Evolutionary conservation across 2,888 invertebrate species (phyloP).

Genomic region (Agrenia bidenticulata): DNA sequence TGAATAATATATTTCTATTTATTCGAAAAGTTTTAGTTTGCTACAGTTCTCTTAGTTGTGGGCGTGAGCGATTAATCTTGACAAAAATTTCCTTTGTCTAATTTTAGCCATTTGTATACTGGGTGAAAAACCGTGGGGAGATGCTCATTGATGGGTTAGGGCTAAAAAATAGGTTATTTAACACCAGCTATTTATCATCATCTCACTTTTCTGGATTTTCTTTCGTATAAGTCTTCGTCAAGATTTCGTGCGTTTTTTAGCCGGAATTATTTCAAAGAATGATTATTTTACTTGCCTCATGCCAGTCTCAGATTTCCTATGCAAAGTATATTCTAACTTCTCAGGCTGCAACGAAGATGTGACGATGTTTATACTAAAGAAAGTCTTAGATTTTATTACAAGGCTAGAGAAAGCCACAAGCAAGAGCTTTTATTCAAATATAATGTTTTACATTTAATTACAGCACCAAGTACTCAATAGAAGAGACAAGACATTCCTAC

Average conservation of each 20-base stretch:
- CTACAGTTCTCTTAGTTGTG: slow-evolving; percentile 8
- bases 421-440: too few species aligned
- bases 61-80: slow-evolving; percentile 23
- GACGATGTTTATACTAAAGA: too few species aligned
- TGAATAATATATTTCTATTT: neutral
- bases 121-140: slow-evolving; percentile 74
- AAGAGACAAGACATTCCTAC: slow-evolving; percentile 71
- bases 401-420: too few species aligned
- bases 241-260: neutral
- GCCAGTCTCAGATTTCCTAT: too few species aligned
- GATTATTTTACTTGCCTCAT: neutral
- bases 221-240: slow-evolving; percentile 12
- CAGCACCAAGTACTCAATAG: slow-evolving; percentile 73
- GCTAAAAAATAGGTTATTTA: slow-evolving; percentile 50
- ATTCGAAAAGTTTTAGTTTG: slow-evolving; percentile 7
- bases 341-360: too few species aligned
- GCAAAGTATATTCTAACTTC: too few species aligned
- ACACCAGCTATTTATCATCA: slow-evolving; percentile 23
- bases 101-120: slow-evolving; percentile 66
- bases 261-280: neutral
- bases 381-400: too few species aligned
- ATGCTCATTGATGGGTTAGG: slow-evolving; percentile 81
- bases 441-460: neutral
- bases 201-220: slow-evolving; percentile 19
- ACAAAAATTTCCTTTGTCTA: slow-evolving; percentile 24